phyloP scores from a whole-genome alignment of 1,140 invertebrate species.

The Drosophila orena region DNA sequence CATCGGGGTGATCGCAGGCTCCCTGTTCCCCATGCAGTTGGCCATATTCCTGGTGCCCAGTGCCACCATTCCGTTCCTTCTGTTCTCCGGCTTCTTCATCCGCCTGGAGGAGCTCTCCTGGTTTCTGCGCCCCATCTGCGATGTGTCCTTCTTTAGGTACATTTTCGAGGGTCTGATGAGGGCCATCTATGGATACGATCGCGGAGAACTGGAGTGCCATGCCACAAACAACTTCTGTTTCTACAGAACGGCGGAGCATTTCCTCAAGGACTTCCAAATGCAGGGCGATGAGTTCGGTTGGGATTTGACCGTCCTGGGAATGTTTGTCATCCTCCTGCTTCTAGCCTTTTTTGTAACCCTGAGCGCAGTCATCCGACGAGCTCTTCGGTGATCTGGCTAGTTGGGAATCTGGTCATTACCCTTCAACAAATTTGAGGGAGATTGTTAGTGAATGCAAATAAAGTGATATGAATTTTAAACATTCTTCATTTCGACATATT shows the following conservation, averaged over 20 bases:
- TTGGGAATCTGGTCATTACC: neutral
- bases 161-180: conserved; percentile 92
- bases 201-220: conserved; percentile 87
- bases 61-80: conserved; percentile 92
- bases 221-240: conserved; percentile 80
- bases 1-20: conserved; percentile 91
- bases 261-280: conserved; percentile 85
- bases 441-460: neutral
- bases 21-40: conserved; percentile 89
- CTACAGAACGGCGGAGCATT: conserved; percentile 85
- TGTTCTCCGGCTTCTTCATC: conserved; percentile 94
- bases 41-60: conserved; percentile 93
- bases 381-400: conserved; percentile 26
- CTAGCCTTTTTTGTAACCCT: conserved; percentile 64
- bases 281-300: conserved; percentile 73
- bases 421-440: neutral
- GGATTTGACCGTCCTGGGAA: conserved; percentile 50
- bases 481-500: neutral
- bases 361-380: conserved; percentile 55
- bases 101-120: conserved; percentile 90
- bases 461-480: neutral
- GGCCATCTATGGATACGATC: conserved; percentile 90
- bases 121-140: conserved; percentile 90
- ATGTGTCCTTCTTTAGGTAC: conserved; percentile 92
- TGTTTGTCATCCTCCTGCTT: conserved; percentile 56